Percentiles rank a stretch among this genome's conserved stretches.
These are phyloP conservation scores for Serripes groenlandicus DNA, from an alignment of 2,888 invertebrate genomes.

Conservation along the genomic window DNA sequence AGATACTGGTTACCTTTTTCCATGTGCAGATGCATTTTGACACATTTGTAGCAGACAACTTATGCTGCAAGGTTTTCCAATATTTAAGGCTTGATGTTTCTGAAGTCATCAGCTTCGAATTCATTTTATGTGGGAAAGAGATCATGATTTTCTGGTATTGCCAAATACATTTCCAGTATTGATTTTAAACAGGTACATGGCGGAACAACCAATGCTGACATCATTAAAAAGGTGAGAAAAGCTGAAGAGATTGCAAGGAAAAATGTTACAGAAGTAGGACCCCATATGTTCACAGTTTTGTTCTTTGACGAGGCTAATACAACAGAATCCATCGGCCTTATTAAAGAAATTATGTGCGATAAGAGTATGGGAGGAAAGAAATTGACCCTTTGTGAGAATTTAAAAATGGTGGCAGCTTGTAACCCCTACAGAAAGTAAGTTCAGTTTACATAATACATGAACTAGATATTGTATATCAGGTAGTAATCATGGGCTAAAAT, in stretches of 20 bases:
- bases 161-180: too few species aligned
- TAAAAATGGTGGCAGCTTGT: constrained; percentile 84
- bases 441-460: too few species aligned
- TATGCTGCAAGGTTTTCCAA: too few species aligned
- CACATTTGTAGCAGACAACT: too few species aligned
- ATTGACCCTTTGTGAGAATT: constrained; percentile 69
- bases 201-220: constrained; percentile 81
- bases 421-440: constrained; percentile 84
- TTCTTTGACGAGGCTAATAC: constrained; percentile 86
- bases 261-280: constrained; percentile 67
- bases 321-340: constrained; percentile 83
- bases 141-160: too few species aligned
- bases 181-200: constrained; percentile 84
- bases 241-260: constrained; percentile 74
- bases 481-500: too few species aligned
- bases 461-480: too few species aligned
- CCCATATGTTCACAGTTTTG: constrained; percentile 79
- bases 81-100: too few species aligned
- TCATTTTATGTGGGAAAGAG: too few species aligned
- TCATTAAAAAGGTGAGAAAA: constrained; percentile 76
- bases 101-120: too few species aligned
- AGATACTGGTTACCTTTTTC: too few species aligned
- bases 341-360: constrained; percentile 85
- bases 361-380: constrained; percentile 77
- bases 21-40: too few species aligned